These are phyloP conservation scores for Cotesia typhae DNA, from an alignment of 1,140 invertebrate genomes.

Conservation along the genomic window DNA sequence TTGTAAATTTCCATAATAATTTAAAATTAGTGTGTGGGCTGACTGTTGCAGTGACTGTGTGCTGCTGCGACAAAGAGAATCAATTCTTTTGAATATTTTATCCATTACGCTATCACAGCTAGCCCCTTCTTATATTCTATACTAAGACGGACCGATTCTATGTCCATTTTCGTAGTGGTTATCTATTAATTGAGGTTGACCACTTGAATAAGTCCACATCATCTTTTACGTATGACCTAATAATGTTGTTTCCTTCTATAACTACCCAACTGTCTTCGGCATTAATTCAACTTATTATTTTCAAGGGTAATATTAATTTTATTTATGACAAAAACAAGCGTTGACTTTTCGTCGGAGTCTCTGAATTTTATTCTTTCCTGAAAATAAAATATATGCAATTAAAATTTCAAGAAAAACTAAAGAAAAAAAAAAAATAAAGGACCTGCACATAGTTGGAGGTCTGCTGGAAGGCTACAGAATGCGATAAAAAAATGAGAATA, in stretches of 20 bases:
- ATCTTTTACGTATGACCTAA: constrained; percentile 43
- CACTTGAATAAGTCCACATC: constrained; percentile 58
- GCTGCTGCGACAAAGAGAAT: constrained; percentile 44
- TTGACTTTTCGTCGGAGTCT: no score
- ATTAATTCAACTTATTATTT: background rate
- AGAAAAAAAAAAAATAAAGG: background rate
- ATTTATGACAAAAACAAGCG: no score
- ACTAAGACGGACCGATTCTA: constrained; percentile 45
- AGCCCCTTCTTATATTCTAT: constrained; percentile 47
- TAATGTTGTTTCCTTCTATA: constrained; percentile 41
- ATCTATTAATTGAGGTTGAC: constrained; percentile 41
- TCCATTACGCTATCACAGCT: constrained; percentile 35
- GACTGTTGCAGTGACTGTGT: constrained; percentile 14
- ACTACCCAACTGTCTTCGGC: background rate
- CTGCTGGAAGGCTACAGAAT: constrained; percentile 22
- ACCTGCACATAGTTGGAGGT: constrained; percentile 3
- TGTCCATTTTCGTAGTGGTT: constrained; percentile 43
- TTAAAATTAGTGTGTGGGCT: background rate
- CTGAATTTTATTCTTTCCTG: background rate
- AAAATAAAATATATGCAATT: no score
- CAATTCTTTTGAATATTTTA: constrained; percentile 59
- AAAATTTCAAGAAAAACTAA: no score
- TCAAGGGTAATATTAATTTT: no score
- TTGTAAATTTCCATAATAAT: background rate
- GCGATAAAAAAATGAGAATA: constrained; percentile 9